Evolutionary conservation across 1,140 invertebrate species (phyloP).

Genomic region (Elysia chlorotica): DNA sequence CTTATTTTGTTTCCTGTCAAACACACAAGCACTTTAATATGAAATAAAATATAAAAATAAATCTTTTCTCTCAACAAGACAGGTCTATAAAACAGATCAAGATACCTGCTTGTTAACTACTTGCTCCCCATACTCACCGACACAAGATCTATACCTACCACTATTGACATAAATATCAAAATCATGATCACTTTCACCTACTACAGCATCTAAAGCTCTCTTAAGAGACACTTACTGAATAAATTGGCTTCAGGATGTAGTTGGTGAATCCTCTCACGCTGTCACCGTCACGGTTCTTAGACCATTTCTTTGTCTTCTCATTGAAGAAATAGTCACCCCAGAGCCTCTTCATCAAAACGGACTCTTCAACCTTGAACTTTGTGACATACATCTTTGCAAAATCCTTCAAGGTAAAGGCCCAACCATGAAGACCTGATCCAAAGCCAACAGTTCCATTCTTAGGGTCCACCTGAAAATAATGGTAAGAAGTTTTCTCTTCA

Average conservation of each 20-base stretch:
- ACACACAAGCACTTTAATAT: too few relatives aligned
- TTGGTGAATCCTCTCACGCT: slow-evolving; percentile 94
- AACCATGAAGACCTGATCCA: slow-evolving; percentile 97
- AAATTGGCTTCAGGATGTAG: slow-evolving; percentile 98
- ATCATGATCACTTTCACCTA: too few relatives aligned
- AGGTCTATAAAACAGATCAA: too few relatives aligned
- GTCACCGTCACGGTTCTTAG: slow-evolving; percentile 74
- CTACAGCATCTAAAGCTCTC: too few relatives aligned
- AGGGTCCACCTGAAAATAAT: slow-evolving; percentile 90
- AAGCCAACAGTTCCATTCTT: slow-evolving; percentile 99
- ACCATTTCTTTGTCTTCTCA: slow-evolving; percentile 85
- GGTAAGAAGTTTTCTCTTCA: too few relatives aligned
- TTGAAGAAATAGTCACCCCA: slow-evolving; percentile 99
- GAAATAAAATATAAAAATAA: too few relatives aligned
- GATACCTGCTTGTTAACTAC: too few relatives aligned
- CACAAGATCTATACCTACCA: too few relatives aligned
- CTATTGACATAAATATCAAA: too few relatives aligned
- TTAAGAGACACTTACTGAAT: slow-evolving; percentile 74
- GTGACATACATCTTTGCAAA: slow-evolving; percentile 99
- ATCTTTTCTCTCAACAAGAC: too few relatives aligned
- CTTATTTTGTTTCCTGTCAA: too few relatives aligned
- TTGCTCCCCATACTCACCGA: too few relatives aligned
- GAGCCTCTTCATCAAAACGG: slow-evolving; percentile 91
- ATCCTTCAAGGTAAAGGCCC: slow-evolving; percentile 99
- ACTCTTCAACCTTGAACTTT: slow-evolving; percentile 96